phyloP scores from a whole-genome alignment of 2,888 invertebrate species.

The Serripes groenlandicus region DNA sequence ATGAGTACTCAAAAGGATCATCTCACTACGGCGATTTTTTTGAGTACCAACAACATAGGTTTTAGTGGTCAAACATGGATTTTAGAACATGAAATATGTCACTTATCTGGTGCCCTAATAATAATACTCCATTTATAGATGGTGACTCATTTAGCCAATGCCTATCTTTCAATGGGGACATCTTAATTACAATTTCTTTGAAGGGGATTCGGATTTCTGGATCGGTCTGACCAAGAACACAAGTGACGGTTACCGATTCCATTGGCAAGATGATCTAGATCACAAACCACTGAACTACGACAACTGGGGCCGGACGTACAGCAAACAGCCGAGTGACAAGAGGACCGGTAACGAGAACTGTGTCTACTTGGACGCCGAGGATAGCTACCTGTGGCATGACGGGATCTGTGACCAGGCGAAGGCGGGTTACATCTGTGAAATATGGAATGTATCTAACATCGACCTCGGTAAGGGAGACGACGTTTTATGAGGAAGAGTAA shows the following conservation, averaged over 20 bases:
- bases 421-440: constrained; percentile 21
- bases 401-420: background rate
- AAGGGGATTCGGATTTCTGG: constrained; percentile 19
- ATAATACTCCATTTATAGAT: too few species aligned
- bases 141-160: too few species aligned
- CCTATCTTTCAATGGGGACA: too few species aligned
- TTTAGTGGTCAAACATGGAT: too few species aligned
- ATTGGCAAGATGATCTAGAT: constrained; percentile 11
- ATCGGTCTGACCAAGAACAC: constrained; percentile 12
- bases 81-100: too few species aligned
- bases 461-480: too few species aligned
- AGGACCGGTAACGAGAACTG: constrained; percentile 14
- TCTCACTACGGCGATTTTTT: too few species aligned
- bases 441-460: constrained; percentile 25
- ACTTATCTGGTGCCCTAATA: too few species aligned
- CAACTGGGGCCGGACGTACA: constrained; percentile 11
- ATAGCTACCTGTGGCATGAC: constrained; percentile 21
- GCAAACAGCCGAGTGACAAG: constrained; percentile 17
- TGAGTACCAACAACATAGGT: too few species aligned
- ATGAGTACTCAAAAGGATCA: too few species aligned
- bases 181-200: too few species aligned
- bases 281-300: constrained; percentile 5
- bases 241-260: background rate
- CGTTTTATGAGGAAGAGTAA: too few species aligned
- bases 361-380: background rate